These are phyloP conservation scores for Drosophila parthenogenetica DNA, from an alignment of 2,888 invertebrate genomes.

Conservation along the genomic window DNA sequence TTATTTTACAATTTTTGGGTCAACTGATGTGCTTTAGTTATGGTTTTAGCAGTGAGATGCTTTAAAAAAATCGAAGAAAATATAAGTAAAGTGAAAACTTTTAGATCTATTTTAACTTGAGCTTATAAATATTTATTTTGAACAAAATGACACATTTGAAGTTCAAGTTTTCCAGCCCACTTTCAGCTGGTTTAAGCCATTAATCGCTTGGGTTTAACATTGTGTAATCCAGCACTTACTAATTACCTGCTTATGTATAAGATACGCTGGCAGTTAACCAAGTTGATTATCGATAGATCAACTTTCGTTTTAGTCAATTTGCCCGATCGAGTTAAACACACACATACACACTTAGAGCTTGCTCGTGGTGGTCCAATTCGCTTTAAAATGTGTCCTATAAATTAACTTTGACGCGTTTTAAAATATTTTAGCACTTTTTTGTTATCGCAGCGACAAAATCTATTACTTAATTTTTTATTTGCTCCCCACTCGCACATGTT, in stretches of 20 bases:
- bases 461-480: slow-evolving; percentile 80
- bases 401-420: slow-evolving; percentile 73
- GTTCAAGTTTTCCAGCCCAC: neutral
- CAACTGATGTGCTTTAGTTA: too few species aligned
- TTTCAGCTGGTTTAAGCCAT: neutral
- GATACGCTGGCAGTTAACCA: slow-evolving; percentile 11
- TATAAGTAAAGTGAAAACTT: too few species aligned
- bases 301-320: slow-evolving; percentile 51
- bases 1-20: too few species aligned
- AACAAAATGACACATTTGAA: too few species aligned
- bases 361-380: slow-evolving; percentile 65
- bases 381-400: slow-evolving; percentile 63
- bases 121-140: too few species aligned
- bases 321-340: slow-evolving; percentile 13
- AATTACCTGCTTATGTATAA: slow-evolving; percentile 17
- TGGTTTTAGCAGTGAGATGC: too few species aligned
- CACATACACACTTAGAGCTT: neutral
- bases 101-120: too few species aligned
- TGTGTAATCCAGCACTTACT: neutral
- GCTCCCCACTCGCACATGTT: slow-evolving; percentile 67
- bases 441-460: slow-evolving; percentile 79
- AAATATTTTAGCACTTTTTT: slow-evolving; percentile 83
- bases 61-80: too few species aligned
- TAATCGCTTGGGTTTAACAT: neutral
- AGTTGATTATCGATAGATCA: slow-evolving; percentile 39